phyloP scores from a whole-genome alignment of 2,888 invertebrate species.

The Eubasilissa splendida region DNA sequence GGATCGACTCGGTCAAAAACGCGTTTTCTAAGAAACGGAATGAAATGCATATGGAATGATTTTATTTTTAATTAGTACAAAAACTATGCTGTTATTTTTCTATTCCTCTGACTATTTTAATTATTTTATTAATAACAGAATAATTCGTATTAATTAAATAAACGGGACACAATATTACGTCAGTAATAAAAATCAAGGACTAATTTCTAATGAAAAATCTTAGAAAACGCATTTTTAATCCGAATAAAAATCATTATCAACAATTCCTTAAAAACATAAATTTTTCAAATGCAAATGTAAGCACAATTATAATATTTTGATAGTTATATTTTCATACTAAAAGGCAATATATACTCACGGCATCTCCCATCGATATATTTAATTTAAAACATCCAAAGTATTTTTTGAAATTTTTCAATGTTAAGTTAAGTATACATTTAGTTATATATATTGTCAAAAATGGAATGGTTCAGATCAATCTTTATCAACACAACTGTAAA shows the following conservation, averaged over 20 bases:
- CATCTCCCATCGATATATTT: conserved; percentile 49
- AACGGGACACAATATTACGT: too few relatives aligned
- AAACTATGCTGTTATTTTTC: too few relatives aligned
- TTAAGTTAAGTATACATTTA: conserved; percentile 30
- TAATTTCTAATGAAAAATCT: not conserved
- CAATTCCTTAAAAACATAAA: not conserved
- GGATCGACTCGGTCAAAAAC: too few relatives aligned
- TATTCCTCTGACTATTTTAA: too few relatives aligned
- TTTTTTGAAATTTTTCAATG: conserved; percentile 37
- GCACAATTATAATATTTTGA: conserved; percentile 11
- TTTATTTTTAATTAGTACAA: too few relatives aligned
- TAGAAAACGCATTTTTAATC: not conserved
- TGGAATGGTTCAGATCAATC: conserved; percentile 55
- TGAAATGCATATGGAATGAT: too few relatives aligned
- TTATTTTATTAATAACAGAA: too few relatives aligned
- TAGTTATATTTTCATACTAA: conserved; percentile 47
- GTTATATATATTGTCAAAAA: conserved; percentile 57
- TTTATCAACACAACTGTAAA: conserved; percentile 35
- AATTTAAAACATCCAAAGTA: conserved; percentile 47
- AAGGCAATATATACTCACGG: conserved; percentile 55
- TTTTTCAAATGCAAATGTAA: not conserved
- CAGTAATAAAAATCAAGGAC: too few relatives aligned
- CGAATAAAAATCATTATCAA: not conserved
- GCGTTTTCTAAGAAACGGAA: too few relatives aligned
- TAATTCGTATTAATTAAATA: too few relatives aligned